Conservation (phyloP, 2,888 invertebrate species). For the Tachina fera region DNA sequence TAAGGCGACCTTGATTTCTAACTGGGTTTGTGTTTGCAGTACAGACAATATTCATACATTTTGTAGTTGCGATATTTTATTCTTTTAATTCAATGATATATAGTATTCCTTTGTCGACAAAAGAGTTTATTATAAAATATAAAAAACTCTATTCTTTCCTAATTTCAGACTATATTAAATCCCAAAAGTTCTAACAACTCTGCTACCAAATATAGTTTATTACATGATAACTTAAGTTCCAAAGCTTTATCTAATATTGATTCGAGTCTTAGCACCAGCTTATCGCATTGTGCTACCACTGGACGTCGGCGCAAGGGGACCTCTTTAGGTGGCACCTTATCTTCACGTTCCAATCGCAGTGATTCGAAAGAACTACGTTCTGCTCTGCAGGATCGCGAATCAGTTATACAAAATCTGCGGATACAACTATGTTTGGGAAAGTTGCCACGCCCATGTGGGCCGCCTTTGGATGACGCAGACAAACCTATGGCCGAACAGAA, state of each 20-base stretch:
- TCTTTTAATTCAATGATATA: too few species aligned
- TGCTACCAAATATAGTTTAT: constrained; percentile 78
- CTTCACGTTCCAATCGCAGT: constrained; percentile 75
- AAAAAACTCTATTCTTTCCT: constrained; percentile 56
- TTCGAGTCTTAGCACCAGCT: constrained; percentile 87
- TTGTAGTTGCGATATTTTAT: too few species aligned
- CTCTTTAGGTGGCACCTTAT: constrained; percentile 79
- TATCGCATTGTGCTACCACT: constrained; percentile 77
- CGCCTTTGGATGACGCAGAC: constrained; percentile 84
- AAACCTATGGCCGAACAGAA: constrained; percentile 85
- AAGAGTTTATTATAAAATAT: neutral
- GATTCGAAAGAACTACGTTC: constrained; percentile 87
- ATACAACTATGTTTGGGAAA: constrained; percentile 82
- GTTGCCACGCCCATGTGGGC: constrained; percentile 82
- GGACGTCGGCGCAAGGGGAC: constrained; percentile 85
- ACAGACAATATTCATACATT: too few species aligned
- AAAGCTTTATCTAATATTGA: constrained; percentile 69
- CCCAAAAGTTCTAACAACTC: constrained; percentile 79
- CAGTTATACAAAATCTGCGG: constrained; percentile 88
- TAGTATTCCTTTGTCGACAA: neutral
- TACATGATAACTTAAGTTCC: constrained; percentile 72
- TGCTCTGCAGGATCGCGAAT: constrained; percentile 91
- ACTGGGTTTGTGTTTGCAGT: too few species aligned
- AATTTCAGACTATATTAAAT: constrained; percentile 83
- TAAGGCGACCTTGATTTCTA: too few species aligned